Evolutionary conservation across 2,888 invertebrate species (phyloP), one percentile per base, ranked within the genome.

Genomic region (Itoplectis maculator): DNA sequence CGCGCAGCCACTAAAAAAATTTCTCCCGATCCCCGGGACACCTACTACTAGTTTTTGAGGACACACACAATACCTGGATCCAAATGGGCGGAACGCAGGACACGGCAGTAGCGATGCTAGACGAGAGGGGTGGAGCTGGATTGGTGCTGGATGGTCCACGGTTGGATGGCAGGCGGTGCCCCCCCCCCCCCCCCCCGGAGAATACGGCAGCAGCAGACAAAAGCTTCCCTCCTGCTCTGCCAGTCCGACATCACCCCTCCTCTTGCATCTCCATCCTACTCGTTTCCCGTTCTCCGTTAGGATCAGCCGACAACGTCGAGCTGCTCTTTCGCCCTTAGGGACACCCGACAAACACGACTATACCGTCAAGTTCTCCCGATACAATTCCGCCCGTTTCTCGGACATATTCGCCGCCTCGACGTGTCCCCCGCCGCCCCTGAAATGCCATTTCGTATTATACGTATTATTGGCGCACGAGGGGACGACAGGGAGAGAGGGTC

Each of bases 151-250:
- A 74, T 78, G 80, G 81, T 79, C 75, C 78, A 81, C 29, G 75
- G 83, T 78, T 81, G 80, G 83, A 75, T 81, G 72, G 81, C 79
- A 81, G 83, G 83, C 81, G 78, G 73, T 81, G 40, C 83, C 49
- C 29, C 29, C n/a, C n/a, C n/a, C n/a, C n/a, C n/a, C n/a, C n/a
- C n/a, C n/a, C n/a, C n/a, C n/a, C 73, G 20, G 51, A 59, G 70
- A 29, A 66, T 54, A 45, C 63, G 29, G 74, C 65, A 47, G 75
- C 66, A n/a, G 54, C 35, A 54, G 42, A 82, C 79, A 76, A 77
- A 76, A 79, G 68, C 79, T 79, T 51, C 15, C n/a, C 20, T 76
- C 69, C 40, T 56, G 42, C 80, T 66, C 37, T 56, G 37, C 59
- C 66, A 42, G 56, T 54, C 18, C 70, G 54, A 59, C 40, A 35